Percentiles rank a stretch among this genome's conserved stretches.
Conservation (phyloP, 2,888 invertebrate genomes). For the Pecten maximus region DNA sequence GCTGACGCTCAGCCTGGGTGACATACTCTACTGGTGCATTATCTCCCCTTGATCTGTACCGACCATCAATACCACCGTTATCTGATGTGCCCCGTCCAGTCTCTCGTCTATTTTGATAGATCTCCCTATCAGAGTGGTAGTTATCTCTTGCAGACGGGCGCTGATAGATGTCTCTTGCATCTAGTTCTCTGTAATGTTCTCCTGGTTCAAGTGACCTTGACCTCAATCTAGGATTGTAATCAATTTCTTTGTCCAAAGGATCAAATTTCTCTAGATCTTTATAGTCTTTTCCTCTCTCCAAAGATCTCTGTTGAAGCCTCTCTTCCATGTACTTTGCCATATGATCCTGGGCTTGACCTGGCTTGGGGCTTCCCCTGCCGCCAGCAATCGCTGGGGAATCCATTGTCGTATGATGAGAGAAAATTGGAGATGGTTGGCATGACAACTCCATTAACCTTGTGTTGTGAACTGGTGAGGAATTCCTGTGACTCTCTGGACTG, state of each 20-base stretch:
- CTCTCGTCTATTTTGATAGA: background rate
- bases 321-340: background rate
- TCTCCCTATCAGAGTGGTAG: background rate
- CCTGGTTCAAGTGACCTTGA: constrained; percentile 15
- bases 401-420: constrained; percentile 61
- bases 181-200: background rate
- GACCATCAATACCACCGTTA: background rate
- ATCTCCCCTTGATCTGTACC: background rate
- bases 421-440: constrained; percentile 67
- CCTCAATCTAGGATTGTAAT: constrained; percentile 20
- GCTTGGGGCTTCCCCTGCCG: background rate
- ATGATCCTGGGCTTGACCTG: constrained; percentile 16
- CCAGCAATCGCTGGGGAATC: constrained; percentile 42
- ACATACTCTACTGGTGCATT: background rate
- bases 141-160: background rate
- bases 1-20: background rate
- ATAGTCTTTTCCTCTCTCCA: constrained; percentile 26
- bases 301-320: background rate
- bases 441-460: constrained; percentile 66
- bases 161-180: background rate
- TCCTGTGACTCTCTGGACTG: constrained; percentile 59
- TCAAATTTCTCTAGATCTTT: background rate
- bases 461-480: constrained; percentile 65
- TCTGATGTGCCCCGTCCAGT: background rate
- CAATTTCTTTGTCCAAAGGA: background rate